Evolutionary conservation across 2,888 invertebrate genomes (phyloP), one percentile per base, ranked within the genome.

Genomic region (Gonocerus acuteangulatus): DNA sequence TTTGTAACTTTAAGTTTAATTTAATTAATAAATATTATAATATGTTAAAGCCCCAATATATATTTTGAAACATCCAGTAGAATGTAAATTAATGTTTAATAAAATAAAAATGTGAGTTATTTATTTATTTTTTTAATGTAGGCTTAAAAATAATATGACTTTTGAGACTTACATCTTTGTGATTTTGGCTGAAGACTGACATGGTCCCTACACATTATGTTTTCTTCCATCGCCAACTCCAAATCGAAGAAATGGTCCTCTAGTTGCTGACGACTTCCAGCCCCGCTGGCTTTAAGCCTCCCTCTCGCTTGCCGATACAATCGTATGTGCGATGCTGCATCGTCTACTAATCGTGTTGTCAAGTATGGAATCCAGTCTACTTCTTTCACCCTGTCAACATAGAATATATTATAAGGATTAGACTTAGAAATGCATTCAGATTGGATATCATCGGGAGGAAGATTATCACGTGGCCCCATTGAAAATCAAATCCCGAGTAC

Each of bases 281-380:
- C 36, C 2, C 27, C 49, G 16, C 58, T 42, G 1, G 64, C 45
- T 42, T 61, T 60, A 18, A 60, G 49, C 16, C 65, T 48, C 70
- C 68, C 82, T 70, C 82, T 77, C 0, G 94, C 88, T 72, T 89
- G 85, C 68, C 92, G 83, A 73, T 87, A 95, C 19, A 95, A 76
- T 66, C 91, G 82, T 67, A 95, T 80, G 76, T 95, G 95, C 22
- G 88, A 86, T 1, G 92, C 93, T 66, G 91, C 82, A 75, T 94
- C 93, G 74, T 95, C 94, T 1, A 95, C 91, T 63, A 94, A 79
- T 65, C 85, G 80, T 32, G 89, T 89, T 18, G 94, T 92, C 63
- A 94, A 79, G 70, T 89, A 87, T 36, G 89, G 86, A 69, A 91
- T 86, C 90, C 94, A 92, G 74, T 95, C 91, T 13, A 93, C 86